Evolutionary conservation across 2,797 vertebrate species (phyloP).

Genomic region (Gallirallus australis): DNA sequence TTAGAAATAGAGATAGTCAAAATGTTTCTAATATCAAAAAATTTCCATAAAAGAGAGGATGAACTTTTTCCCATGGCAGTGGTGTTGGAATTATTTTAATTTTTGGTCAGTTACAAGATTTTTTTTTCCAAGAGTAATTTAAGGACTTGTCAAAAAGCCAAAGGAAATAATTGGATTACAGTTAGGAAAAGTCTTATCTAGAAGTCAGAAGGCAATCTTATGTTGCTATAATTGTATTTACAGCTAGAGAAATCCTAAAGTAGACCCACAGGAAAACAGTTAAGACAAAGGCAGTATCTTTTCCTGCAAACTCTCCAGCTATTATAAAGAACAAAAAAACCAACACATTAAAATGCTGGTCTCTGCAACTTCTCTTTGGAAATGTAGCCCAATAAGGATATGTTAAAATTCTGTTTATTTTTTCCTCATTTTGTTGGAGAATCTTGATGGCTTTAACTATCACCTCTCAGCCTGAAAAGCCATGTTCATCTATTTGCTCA

Average conservation of each 20-base stretch:
- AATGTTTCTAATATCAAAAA: background rate
- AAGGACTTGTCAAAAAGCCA: background rate
- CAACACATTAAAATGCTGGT: background rate
- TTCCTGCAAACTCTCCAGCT: background rate
- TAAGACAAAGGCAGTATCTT: background rate
- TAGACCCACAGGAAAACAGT: background rate
- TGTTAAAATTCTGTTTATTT: background rate
- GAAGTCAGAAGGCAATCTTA: background rate
- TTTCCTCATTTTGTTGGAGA: background rate
- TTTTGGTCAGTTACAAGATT: background rate
- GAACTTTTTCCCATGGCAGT: background rate
- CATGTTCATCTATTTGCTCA: background rate
- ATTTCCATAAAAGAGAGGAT: background rate
- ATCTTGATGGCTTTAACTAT: background rate
- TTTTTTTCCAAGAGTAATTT: background rate
- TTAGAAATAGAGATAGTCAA: background rate
- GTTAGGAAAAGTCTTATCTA: background rate
- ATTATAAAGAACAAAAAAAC: background rate
- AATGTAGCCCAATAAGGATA: background rate
- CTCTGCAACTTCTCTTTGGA: background rate
- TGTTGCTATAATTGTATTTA: background rate
- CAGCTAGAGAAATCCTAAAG: background rate
- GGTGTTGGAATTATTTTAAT: background rate
- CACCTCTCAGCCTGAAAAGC: background rate
- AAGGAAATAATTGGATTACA: background rate